These are phyloP conservation scores for Agrochola litura DNA, from an alignment of 2,888 invertebrate genomes.

Conservation along the genomic window DNA sequence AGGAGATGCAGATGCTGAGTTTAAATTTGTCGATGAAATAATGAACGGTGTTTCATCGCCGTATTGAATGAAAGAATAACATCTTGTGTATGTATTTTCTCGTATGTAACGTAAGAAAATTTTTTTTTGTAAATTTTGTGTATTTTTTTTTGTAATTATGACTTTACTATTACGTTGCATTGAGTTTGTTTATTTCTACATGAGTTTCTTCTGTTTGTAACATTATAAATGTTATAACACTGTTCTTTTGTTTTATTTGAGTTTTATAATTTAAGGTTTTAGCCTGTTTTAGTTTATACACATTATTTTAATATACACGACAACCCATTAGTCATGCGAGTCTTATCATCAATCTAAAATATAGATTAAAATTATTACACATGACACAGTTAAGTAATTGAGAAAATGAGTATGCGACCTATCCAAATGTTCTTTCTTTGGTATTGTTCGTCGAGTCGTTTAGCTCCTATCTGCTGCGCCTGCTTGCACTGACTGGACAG, in stretches of 20 bases:
- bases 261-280: slow-evolving; percentile 14
- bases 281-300: not conserved
- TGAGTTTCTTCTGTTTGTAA: slow-evolving; percentile 69
- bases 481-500: not conserved
- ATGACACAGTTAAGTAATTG: no score
- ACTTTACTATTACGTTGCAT: slow-evolving; percentile 66
- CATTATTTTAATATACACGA: not conserved
- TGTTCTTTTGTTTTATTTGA: slow-evolving; percentile 60
- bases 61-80: slow-evolving; percentile 51
- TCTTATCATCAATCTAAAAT: no score
- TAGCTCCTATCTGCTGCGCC: no score
- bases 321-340: no score
- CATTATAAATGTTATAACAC: slow-evolving; percentile 66
- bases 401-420: no score
- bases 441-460: no score
- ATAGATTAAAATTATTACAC: no score
- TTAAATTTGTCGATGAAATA: not conserved
- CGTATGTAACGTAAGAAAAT: slow-evolving; percentile 56
- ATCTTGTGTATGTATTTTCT: slow-evolving; percentile 61
- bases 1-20: no score
- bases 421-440: no score
- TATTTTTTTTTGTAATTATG: slow-evolving; percentile 65
- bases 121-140: slow-evolving; percentile 64
- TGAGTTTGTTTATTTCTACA: slow-evolving; percentile 68
- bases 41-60: not conserved